Evolutionary conservation across 2,113 vertebrate genomes (phyloP).

Genomic region (Platichthys stellatus): DNA sequence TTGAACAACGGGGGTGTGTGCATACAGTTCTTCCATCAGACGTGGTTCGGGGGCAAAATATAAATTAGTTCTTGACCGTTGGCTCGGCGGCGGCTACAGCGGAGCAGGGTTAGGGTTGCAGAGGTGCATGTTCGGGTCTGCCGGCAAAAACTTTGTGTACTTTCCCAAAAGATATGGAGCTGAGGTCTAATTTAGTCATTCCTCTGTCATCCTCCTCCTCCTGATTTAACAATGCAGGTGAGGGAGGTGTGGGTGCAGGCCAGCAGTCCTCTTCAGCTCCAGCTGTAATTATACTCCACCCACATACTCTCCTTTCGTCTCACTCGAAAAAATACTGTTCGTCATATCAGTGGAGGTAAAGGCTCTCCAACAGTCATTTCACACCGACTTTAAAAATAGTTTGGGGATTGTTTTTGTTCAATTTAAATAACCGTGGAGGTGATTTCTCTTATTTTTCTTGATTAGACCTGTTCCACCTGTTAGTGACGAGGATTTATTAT

Average conservation of each 20-base stretch:
- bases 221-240: conserved; percentile 2
- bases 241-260: conserved; percentile 7
- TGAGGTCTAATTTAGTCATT: neutral
- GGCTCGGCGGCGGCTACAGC: neutral
- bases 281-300: conserved; percentile 10
- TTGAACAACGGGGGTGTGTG: neutral
- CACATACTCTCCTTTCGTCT: neutral
- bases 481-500: neutral
- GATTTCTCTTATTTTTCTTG: neutral
- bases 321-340: neutral
- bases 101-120: neutral
- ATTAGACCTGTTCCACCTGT: neutral
- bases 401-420: neutral
- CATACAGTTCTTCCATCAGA: neutral
- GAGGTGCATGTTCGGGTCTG: neutral
- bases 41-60: neutral
- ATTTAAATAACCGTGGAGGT: neutral
- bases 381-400: conserved; percentile 4
- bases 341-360: neutral
- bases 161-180: neutral
- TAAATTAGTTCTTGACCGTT: neutral
- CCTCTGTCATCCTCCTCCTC: neutral
- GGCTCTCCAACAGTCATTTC: neutral
- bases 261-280: conserved; percentile 15
- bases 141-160: neutral